Base-by-base conservation (phyloP, 2,113 vertebrate species). In the Camelus dromedarius region DNA sequence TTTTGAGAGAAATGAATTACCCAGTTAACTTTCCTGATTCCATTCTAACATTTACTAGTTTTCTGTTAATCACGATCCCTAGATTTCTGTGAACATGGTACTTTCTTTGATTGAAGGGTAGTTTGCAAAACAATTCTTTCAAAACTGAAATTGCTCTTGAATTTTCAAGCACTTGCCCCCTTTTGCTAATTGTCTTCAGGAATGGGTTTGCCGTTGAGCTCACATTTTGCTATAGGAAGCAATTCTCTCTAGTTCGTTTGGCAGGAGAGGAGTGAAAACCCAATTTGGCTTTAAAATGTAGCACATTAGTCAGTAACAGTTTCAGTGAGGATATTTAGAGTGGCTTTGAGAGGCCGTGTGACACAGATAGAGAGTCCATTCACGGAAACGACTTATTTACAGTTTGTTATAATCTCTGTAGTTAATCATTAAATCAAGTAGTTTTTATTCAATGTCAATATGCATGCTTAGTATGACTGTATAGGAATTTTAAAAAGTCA, bases 401-500 rank as follows among this genome's bases (percentile, higher is more conserved):
- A 81, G 73, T 91, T 94, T 79, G 80, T 94, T 97, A 92, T 88
- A 48, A 77, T 97, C 97, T 98, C 79, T 97, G 73, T 89, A 50
- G 8, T 97, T 98, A 98, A 97, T 96, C 94, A 98, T 95, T 98
- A 95, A 84, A 96, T 96, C 96, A 94, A 97, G 92, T 95, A 58
- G 88, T 92, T 96, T 88, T 98, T 97, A 96, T 95, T 94, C 93
- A 95, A 64, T 87, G 75, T 96, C 87, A 80, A 18, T 42, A 89
- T 48, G 52, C 75, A 60, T 95, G 76, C 28, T 77, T 76, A 83
- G 70, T 79, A 88, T 46, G 73, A 91, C 38, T 80, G 38, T 42
- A 35, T 42, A 95, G 95, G 95, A 96, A 92, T 96, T 95, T 96
- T 42, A 1, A 24, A 87, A 94, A 62, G 48, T 72, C 38, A 22